Conservation (phyloP, 2,797 vertebrate genomes). For the Sitta carolinensis region DNA sequence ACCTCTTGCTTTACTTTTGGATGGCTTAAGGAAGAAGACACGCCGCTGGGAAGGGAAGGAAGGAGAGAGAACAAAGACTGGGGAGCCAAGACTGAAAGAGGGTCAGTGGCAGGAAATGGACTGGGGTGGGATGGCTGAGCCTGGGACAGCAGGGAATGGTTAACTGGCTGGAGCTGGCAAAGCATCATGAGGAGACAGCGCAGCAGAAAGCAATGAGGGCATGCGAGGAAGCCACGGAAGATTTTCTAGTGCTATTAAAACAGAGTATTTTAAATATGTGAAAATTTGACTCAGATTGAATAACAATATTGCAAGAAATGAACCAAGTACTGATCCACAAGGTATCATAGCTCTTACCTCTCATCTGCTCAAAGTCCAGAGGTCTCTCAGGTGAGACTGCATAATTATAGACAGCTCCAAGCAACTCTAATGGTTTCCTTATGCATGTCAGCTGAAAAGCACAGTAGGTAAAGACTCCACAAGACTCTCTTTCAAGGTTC, state of each 20-base stretch:
- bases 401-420: background rate
- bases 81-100: background rate
- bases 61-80: background rate
- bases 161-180: background rate
- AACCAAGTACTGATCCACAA: background rate
- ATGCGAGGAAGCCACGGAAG: background rate
- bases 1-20: background rate
- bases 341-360: background rate
- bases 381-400: background rate
- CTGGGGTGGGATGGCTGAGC: background rate
- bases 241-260: background rate
- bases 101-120: background rate
- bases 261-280: background rate
- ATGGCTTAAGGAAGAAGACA: background rate
- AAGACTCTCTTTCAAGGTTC: background rate
- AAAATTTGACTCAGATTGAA: background rate
- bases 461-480: background rate
- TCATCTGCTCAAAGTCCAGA: background rate
- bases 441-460: background rate
- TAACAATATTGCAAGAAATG: background rate
- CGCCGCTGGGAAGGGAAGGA: background rate
- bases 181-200: background rate
- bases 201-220: background rate
- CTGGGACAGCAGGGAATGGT: background rate
- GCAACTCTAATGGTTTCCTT: background rate